These are phyloP conservation scores for Dysidea cf. avara DNA, from an alignment of 37 sponge, comb jelly and placozoan species.

Conservation along the genomic window DNA sequence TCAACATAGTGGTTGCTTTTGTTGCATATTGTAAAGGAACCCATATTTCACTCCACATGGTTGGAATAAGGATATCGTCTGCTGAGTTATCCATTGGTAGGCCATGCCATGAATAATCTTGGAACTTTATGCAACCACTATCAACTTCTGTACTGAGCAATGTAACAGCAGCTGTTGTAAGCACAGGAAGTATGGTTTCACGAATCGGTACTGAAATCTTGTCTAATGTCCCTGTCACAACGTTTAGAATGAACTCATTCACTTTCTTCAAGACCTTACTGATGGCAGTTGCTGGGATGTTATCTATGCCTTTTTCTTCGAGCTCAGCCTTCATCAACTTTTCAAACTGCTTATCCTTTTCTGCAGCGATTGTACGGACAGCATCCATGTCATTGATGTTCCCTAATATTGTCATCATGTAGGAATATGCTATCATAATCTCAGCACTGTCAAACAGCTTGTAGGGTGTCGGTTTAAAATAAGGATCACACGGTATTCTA, in stretches of 20 bases:
- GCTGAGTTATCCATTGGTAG: constrained; percentile 33
- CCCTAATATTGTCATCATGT: constrained; percentile 1
- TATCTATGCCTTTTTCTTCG: not conserved
- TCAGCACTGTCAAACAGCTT: not conserved
- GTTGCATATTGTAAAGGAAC: constrained; percentile 23
- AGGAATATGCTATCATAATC: not conserved
- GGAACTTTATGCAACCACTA: not conserved
- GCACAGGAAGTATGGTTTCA: not conserved
- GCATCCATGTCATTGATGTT: constrained; percentile 3
- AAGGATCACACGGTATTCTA: not conserved
- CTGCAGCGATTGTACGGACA: not conserved
- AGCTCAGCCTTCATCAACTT: not conserved
- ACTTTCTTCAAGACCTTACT: not conserved
- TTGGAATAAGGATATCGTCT: constrained; percentile 15
- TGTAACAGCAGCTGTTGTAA: not conserved
- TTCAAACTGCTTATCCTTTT: not conserved
- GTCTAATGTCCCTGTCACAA: not conserved
- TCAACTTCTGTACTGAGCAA: not conserved
- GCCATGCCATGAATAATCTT: constrained; percentile 6
- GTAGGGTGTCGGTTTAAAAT: too few species aligned
- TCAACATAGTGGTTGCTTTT: constrained; percentile 2
- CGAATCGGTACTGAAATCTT: not conserved
- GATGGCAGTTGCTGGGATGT: not conserved
- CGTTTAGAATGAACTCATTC: too few species aligned
- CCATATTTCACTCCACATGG: constrained; percentile 23